Base-by-base conservation (phyloP, 2,888 invertebrate genomes). In the Scaptomyza cyrtandrae region DNA sequence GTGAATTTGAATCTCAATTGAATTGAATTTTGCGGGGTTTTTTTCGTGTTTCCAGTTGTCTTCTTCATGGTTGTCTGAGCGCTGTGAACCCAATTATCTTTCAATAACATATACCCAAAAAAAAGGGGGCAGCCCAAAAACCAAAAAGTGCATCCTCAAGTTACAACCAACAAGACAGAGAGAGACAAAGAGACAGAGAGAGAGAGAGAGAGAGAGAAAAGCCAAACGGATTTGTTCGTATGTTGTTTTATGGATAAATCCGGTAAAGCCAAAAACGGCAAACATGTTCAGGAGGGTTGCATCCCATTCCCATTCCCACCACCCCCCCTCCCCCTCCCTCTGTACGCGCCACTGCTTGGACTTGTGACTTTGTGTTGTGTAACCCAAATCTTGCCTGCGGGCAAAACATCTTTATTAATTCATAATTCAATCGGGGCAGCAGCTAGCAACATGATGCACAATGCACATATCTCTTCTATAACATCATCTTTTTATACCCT, bases 341-440 rank as follows among this genome's bases (percentile, higher is more conserved):
- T 13, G 4, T 9, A 6, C 1, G 0, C 11, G 9, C 19, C 35
- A 45, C 64, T 49, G 54, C 37, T 1, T 29, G 29, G 29, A 29
- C 29, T 9, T 9, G 9, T 16, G 19, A 48, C 35, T 63, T 54
- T 54, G 50, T 71, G 91, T 90, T 75, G 70, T 76, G 91, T 90
- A 91, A 91, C 88, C 90, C 88, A 91, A 91, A 90, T 90, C 91
- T 89, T 68, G 90, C 91, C 91, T 91, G 90, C 91, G 91, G 91
- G 91, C 90, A 89, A 89, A 90, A 90, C 85, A 90, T 90, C 90
- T 91, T 91, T 91, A 91, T 91, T 91, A 91, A 91, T 90, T 91
- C 90, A 91, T 91, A 91, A 91, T 90, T 90, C 87, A 91, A 91
- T 91, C 87, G 88, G 88, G 85, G 74, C 77, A 3, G 10, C 9